A percentile compares a stretch with the other conserved stretches of the same genome.
phyloP scores from a whole-genome alignment of 2,797 vertebrate genomes.

The Nothura maculosa region DNA sequence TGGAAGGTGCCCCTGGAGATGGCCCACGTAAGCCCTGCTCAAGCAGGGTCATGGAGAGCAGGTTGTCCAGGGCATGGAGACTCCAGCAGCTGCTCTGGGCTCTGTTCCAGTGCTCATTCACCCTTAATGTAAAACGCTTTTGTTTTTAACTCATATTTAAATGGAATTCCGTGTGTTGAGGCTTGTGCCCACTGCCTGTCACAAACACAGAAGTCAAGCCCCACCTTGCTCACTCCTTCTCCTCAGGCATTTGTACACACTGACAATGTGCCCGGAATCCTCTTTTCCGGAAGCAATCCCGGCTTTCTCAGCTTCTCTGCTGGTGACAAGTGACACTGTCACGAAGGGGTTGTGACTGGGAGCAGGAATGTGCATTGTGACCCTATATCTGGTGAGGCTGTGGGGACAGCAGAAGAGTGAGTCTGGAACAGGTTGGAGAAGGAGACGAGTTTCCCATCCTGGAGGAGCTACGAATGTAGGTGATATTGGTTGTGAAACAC shows the following conservation, averaged over 20 bases:
- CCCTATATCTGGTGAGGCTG: not conserved
- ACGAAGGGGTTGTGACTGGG: not conserved
- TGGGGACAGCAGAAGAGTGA: not conserved
- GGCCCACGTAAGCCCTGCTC: not conserved
- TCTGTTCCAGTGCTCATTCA: not conserved
- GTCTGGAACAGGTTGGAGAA: not conserved
- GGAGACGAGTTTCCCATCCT: fast-evolving
- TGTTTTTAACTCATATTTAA: not conserved
- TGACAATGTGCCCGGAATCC: not conserved
- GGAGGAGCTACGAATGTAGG: not conserved
- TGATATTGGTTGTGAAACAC: not conserved
- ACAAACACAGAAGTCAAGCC: not conserved
- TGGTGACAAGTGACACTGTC: fast-evolving
- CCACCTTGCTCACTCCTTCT: not conserved
- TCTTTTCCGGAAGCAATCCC: not conserved
- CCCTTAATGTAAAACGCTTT: not conserved
- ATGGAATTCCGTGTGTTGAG: not conserved
- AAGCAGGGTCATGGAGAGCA: not conserved
- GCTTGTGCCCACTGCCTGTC: not conserved
- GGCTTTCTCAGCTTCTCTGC: not conserved
- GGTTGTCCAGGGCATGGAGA: not conserved
- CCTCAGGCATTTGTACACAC: not conserved
- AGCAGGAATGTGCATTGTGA: not conserved
- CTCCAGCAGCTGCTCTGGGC: not conserved
- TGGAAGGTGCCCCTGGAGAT: not conserved